Evolutionary conservation across 2,888 invertebrate species (phyloP), one percentile per base, ranked within the genome.

Genomic region (Muschampia plurimacula): DNA sequence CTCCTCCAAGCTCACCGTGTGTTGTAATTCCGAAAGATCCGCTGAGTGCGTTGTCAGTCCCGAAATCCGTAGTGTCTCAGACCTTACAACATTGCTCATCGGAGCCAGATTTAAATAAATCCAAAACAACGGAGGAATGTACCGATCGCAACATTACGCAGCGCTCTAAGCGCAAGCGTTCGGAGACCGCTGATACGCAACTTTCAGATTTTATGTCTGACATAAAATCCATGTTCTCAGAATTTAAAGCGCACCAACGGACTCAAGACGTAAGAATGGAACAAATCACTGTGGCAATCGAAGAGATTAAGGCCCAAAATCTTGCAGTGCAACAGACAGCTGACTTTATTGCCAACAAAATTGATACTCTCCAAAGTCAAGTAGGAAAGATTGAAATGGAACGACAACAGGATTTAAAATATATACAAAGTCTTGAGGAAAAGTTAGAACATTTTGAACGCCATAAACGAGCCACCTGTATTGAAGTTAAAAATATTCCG

Each of bases 401-500:
- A n/a, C 52, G 67, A 36, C 46, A 67, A 22, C 22, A 67, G 12
- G 22, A 55, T 55, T 55, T 55, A 55, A 22, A 22, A 55, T 22
- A 22, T 9, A 55, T 55, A 55, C 55, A 55, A 55, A 22, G 2
- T 22, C 15, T 55, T 15, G 55, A 55, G 55, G 55, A 55, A 22
- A 55, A 55, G 22, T 22, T 55, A 10, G 55, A 55, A 22, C 10
- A 55, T 10, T 55, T 55, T 55, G 55, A 55, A 67, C 67, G 67
- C 12, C 52, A 67, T 15, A 67, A 67, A 52, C 49, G 55, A 13
- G 67, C 52, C 13, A 28, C 67, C 13, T 67, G 52, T 39, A 32
- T 67, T n/a, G 67, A 67, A 32, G 32, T 67, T 36, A 67, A 67
- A 67, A 67, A 67, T 36, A 67, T 67, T 36, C 67, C 67, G 36